phyloP scores from a whole-genome alignment of 2,888 invertebrate genomes.

The Spisula subtruncata region DNA sequence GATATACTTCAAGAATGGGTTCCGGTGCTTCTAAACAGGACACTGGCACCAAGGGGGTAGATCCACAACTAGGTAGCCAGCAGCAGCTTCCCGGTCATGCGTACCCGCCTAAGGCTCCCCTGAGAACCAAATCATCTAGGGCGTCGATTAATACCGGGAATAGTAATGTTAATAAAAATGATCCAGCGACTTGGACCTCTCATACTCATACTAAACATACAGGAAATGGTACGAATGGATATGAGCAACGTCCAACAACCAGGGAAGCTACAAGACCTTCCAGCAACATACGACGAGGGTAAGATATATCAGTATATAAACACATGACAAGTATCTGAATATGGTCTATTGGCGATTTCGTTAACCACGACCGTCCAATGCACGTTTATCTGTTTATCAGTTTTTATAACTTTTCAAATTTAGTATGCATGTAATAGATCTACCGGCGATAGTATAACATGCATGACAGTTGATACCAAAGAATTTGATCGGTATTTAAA shows the following conservation, averaged over 20 bases:
- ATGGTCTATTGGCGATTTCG: too few species aligned
- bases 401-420: too few species aligned
- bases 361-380: too few species aligned
- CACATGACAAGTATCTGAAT: too few species aligned
- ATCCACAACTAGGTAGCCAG: not conserved
- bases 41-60: not conserved
- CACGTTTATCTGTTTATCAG: too few species aligned
- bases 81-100: slow-evolving; percentile 45
- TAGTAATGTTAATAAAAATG: not conserved
- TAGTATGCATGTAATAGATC: too few species aligned
- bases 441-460: too few species aligned
- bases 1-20: slow-evolving; percentile 35
- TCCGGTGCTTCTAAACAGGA: slow-evolving; percentile 35
- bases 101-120: slow-evolving; percentile 42
- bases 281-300: not conserved
- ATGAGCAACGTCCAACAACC: not conserved
- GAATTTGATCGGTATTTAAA: not conserved
- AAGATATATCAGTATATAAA: not conserved
- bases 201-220: not conserved
- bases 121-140: not conserved
- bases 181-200: not conserved
- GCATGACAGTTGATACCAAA: too few species aligned
- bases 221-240: not conserved
- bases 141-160: not conserved
- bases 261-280: not conserved